Conservation (phyloP, 1,140 invertebrate species). For the Plutomurus gul region DNA sequence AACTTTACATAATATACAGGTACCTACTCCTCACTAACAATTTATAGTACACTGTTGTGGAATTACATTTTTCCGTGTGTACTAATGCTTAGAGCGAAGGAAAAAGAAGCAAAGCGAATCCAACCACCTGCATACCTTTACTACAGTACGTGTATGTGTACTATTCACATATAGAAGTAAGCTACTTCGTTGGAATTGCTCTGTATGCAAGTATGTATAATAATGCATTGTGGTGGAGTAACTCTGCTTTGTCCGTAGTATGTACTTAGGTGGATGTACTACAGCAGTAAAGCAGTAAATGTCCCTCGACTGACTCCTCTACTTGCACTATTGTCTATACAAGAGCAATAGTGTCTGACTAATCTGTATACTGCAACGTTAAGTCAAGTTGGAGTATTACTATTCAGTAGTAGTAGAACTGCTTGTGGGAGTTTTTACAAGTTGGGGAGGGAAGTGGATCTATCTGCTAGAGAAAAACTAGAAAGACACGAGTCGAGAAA, state of each 20-base stretch:
- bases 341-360: background rate
- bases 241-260: background rate
- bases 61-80: no score
- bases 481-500: conserved; percentile 18
- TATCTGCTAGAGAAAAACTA: background rate
- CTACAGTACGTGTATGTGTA: background rate
- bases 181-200: background rate
- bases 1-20: no score
- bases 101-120: background rate
- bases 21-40: background rate
- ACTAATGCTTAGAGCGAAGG: background rate
- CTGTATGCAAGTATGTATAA: no score
- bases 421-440: conserved; percentile 20
- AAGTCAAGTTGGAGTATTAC: background rate
- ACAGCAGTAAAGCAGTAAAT: background rate
- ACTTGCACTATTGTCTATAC: background rate
- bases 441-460: background rate
- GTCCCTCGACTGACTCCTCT: background rate
- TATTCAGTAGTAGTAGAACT: background rate
- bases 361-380: background rate
- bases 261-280: no score
- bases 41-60: background rate
- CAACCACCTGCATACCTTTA: background rate
- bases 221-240: no score
- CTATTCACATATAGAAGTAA: background rate